Conservation (phyloP, 2,888 invertebrate genomes). For the Cenopis cana region DNA sequence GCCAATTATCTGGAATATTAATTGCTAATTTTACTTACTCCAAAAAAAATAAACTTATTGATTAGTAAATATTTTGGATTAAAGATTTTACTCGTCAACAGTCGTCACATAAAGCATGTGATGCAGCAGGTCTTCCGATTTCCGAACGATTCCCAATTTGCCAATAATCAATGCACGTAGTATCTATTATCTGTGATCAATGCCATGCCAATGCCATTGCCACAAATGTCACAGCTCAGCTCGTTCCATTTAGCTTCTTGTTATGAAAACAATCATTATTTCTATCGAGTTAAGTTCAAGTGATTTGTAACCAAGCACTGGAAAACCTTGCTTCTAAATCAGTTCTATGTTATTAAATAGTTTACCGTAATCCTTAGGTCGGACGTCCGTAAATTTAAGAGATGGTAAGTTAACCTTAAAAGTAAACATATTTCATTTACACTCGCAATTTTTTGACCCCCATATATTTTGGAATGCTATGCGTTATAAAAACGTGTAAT, state of each 20-base stretch:
- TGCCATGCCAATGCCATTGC: no score
- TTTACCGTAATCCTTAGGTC: not conserved
- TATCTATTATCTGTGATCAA: no score
- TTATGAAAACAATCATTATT: not conserved
- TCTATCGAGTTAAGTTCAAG: not conserved
- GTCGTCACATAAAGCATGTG: no score
- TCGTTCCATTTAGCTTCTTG: not conserved
- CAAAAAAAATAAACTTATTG: no score
- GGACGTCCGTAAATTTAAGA: not conserved
- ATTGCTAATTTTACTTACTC: not conserved
- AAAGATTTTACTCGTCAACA: not conserved
- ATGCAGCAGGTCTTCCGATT: no score
- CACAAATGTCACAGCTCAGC: no score
- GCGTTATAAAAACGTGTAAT: no score
- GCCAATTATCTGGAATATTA: not conserved
- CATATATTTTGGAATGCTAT: no score
- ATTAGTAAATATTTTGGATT: not conserved
- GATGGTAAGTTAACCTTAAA: constrained; percentile 42
- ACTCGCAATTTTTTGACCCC: no score
- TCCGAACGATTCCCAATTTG: not conserved
- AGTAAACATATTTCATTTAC: not conserved
- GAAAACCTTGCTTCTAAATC: not conserved
- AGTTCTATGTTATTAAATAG: not conserved
- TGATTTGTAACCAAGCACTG: not conserved
- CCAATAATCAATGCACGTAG: not conserved